phyloP scores from a whole-genome alignment of 2,888 invertebrate species.

The Plebejus melissa region DNA sequence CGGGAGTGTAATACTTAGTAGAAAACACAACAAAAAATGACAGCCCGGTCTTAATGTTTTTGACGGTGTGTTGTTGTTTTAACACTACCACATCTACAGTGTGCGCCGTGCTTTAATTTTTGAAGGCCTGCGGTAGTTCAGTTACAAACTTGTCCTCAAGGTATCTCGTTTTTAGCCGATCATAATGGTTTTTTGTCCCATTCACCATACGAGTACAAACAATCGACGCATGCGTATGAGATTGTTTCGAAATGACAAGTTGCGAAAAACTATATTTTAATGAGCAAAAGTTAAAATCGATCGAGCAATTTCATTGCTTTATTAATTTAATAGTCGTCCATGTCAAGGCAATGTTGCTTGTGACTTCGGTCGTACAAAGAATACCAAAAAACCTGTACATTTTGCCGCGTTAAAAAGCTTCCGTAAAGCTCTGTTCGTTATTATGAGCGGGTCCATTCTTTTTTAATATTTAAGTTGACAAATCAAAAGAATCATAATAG shows the following conservation, averaged over 20 bases:
- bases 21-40: no score
- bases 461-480: no score
- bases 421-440: no score
- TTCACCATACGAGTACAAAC: slow-evolving; percentile 55
- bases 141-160: slow-evolving; percentile 61
- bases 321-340: not conserved
- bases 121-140: slow-evolving; percentile 29
- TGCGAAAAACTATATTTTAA: slow-evolving; percentile 8
- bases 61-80: no score
- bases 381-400: no score
- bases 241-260: slow-evolving; percentile 8
- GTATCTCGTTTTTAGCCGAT: slow-evolving; percentile 65
- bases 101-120: not conserved
- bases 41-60: no score
- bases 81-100: not conserved
- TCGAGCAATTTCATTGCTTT: not conserved
- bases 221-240: slow-evolving; percentile 37
- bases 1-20: no score
- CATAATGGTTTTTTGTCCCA: slow-evolving; percentile 66
- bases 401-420: no score
- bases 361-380: no score
- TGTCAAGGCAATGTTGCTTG: no score
- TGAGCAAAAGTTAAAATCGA: slow-evolving; percentile 1
- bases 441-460: no score
- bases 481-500: no score